Evolutionary conservation across 2,113 vertebrate genomes (phyloP).

Genomic region (Ceyx cyanopectus): DNA sequence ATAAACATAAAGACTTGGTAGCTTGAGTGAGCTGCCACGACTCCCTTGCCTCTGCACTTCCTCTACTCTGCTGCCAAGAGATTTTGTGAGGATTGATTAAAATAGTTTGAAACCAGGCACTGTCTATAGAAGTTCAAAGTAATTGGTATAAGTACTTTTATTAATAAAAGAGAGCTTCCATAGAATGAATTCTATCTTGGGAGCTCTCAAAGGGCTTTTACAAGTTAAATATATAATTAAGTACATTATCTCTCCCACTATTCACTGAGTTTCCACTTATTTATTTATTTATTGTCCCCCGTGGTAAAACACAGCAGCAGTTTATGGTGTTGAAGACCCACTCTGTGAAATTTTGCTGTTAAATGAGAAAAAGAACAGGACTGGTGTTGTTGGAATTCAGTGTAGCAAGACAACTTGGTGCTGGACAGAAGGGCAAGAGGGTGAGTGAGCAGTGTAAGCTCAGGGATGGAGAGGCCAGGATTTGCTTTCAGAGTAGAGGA

Average conservation of each 20-base stretch:
- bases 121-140: slow-evolving; percentile 61
- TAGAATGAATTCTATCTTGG: slow-evolving; percentile 46
- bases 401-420: not conserved
- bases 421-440: not conserved
- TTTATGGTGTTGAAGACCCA: not conserved
- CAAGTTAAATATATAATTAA: slow-evolving; percentile 69
- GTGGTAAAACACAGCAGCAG: not conserved
- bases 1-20: slow-evolving; percentile 38
- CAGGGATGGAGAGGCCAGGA: not conserved
- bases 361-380: not conserved
- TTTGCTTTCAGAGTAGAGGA: not conserved
- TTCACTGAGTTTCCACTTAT: not conserved
- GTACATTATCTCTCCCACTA: slow-evolving; percentile 35
- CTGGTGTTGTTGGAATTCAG: not conserved
- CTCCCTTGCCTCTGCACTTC: slow-evolving; percentile 14
- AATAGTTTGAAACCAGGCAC: slow-evolving; percentile 54
- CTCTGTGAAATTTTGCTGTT: not conserved
- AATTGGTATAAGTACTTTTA: slow-evolving; percentile 59
- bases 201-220: slow-evolving; percentile 57
- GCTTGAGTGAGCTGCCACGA: not conserved
- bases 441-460: not conserved
- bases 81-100: slow-evolving; percentile 68
- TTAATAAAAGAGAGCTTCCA: slow-evolving; percentile 62
- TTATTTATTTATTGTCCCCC: not conserved
- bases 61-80: slow-evolving; percentile 43